Percentiles rank a stretch among this genome's conserved stretches.
Conservation (phyloP, 2,113 vertebrate species). For the Trogon melanurus region DNA sequence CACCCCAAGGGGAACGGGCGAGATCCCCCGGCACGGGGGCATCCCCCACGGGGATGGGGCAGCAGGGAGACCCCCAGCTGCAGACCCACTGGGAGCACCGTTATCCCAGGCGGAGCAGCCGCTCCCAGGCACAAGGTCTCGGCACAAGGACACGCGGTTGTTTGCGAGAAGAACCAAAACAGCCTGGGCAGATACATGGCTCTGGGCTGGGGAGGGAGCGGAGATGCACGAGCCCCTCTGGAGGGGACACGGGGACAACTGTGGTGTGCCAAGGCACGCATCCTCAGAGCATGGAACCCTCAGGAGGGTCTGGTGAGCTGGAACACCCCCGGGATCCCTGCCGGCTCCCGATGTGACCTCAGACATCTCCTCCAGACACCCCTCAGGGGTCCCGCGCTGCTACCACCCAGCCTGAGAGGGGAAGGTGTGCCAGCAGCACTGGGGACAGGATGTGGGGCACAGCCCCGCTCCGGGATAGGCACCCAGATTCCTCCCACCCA, state of each 20-base stretch:
- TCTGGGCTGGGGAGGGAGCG: background rate
- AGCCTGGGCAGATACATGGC: fast-evolving
- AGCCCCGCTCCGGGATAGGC: fast-evolving
- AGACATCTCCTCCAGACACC: background rate
- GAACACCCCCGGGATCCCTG: background rate
- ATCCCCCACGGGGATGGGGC: fast-evolving
- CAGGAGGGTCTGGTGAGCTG: background rate
- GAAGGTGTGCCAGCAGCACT: too few species aligned
- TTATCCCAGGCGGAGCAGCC: background rate
- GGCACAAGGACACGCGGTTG: slow-evolving; percentile 17
- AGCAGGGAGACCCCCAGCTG: background rate
- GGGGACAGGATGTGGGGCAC: background rate
- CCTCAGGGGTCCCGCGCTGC: background rate
- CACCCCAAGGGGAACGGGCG: fast-evolving
- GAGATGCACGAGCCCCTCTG: fast-evolving
- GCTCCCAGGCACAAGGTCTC: background rate
- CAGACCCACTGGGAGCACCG: fast-evolving
- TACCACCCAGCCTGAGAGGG: background rate
- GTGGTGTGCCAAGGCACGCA: fast-evolving
- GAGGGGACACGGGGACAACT: background rate
- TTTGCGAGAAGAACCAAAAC: slow-evolving; percentile 7
- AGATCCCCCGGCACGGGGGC: fast-evolving
- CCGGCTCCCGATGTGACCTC: background rate
- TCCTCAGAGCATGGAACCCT: background rate
- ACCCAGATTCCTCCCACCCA: background rate